Evolutionary conservation across 2,888 invertebrate species (phyloP).

Genomic region (Acleris holmiana): DNA sequence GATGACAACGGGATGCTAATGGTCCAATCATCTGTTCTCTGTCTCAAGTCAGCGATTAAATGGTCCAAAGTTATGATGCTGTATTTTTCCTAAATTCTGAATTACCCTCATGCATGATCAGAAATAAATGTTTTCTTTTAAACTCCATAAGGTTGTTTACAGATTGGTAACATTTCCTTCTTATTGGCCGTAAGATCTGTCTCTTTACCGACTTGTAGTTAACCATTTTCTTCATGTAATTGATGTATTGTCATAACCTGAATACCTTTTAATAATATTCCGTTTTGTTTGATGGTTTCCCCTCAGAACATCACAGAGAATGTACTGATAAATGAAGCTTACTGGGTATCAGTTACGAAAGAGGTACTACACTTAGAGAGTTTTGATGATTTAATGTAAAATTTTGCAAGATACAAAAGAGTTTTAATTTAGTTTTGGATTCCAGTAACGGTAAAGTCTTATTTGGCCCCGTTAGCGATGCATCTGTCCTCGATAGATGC

Average conservation of each 20-base stretch:
- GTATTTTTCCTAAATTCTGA: conserved; percentile 61
- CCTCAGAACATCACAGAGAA: conserved; percentile 98
- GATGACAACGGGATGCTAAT: too few relatives aligned
- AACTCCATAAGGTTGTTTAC: conserved; percentile 65
- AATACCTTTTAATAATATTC: conserved; percentile 77
- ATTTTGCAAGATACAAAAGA: conserved; percentile 82
- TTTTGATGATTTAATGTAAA: conserved; percentile 84
- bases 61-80: conserved; percentile 39
- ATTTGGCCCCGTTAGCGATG: conserved; percentile 85
- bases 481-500: conserved; percentile 84
- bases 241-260: conserved; percentile 49
- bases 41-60: conserved; percentile 50
- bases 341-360: conserved; percentile 96
- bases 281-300: conserved; percentile 86
- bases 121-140: conserved; percentile 52
- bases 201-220: conserved; percentile 52
- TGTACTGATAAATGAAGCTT: conserved; percentile 97
- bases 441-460: conserved; percentile 84
- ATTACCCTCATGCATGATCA: conserved; percentile 68
- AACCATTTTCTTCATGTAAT: conserved; percentile 41
- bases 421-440: conserved; percentile 84
- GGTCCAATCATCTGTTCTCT: conserved; percentile 28
- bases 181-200: conserved; percentile 77
- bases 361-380: conserved; percentile 91
- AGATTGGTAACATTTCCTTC: conserved; percentile 74